Evolutionary conservation across 2,113 vertebrate species (phyloP).

Genomic region (Prochilodus magdalenae): DNA sequence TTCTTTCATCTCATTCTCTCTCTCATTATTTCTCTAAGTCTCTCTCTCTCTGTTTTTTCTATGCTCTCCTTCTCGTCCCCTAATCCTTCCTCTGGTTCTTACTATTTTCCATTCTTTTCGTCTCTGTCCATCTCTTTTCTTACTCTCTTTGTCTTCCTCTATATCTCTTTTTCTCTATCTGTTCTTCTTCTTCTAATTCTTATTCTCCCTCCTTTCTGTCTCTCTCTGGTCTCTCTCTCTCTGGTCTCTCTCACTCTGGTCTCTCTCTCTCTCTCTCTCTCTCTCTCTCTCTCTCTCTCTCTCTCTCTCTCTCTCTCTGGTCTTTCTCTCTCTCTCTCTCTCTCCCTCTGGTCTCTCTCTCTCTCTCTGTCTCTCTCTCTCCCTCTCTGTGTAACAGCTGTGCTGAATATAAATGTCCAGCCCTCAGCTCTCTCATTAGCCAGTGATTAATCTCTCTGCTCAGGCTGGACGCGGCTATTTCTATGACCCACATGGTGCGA

Average conservation of each 20-base stretch:
- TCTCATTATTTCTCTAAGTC: too few relatives aligned
- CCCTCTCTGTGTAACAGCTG: constrained; percentile 50
- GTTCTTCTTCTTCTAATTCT: too few relatives aligned
- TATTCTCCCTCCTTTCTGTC: too few relatives aligned
- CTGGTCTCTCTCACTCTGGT: constrained; percentile 15
- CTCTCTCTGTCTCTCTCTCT: constrained; percentile 41
- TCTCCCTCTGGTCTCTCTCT: constrained; percentile 34
- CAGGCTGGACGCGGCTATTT: neutral
- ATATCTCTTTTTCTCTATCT: too few relatives aligned
- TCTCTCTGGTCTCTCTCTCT: constrained; percentile 21
- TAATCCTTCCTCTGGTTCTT: too few relatives aligned
- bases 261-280: neutral
- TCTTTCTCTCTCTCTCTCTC: neutral
- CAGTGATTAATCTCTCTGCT: constrained; percentile 46
- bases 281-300: neutral
- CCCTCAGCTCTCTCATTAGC: constrained; percentile 31
- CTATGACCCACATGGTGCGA: constrained; percentile 30
- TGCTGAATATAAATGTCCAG: constrained; percentile 33
- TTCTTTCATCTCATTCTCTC: too few relatives aligned
- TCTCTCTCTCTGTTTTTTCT: too few relatives aligned
- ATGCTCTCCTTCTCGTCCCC: too few relatives aligned
- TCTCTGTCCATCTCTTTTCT: too few relatives aligned
- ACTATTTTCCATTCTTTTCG: too few relatives aligned
- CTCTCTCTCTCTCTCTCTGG: neutral
- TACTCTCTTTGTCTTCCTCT: too few relatives aligned